These are phyloP conservation scores for Orchesellides sinensis DNA, from an alignment of 2,888 invertebrate genomes.

Conservation along the genomic window DNA sequence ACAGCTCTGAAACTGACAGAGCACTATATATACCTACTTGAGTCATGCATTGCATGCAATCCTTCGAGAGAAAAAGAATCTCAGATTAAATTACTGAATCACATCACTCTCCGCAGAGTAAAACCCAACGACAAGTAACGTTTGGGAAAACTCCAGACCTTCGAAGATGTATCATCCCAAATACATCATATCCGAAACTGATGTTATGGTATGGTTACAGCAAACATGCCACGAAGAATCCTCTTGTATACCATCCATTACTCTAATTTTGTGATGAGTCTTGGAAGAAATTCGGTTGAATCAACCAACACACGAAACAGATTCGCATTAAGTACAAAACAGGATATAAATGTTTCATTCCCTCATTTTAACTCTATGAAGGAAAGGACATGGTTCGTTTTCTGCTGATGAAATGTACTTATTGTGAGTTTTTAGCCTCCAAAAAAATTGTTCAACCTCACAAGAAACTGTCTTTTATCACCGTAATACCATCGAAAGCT, in stretches of 20 bases:
- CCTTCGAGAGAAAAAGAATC: not conserved
- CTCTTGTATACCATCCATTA: not conserved
- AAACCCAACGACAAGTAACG: too few species aligned
- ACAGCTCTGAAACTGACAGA: too few species aligned
- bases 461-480: not conserved
- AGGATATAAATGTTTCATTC: too few species aligned
- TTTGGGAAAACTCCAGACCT: too few species aligned
- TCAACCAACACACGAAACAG: too few species aligned
- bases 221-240: not conserved
- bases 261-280: constrained; percentile 9
- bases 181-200: not conserved
- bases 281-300: not conserved
- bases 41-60: constrained; percentile 7
- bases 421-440: not conserved
- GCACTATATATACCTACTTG: too few species aligned
- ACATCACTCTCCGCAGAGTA: too few species aligned
- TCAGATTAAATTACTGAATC: not conserved
- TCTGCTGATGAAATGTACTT: not conserved
- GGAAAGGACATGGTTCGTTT: too few species aligned
- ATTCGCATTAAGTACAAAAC: too few species aligned
- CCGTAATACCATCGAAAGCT: not conserved
- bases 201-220: not conserved
- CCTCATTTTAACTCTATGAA: too few species aligned
- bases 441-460: not conserved
- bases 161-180: not conserved